phyloP scores from a whole-genome alignment of 2,797 vertebrate species.

The Glyptemys insculpta region DNA sequence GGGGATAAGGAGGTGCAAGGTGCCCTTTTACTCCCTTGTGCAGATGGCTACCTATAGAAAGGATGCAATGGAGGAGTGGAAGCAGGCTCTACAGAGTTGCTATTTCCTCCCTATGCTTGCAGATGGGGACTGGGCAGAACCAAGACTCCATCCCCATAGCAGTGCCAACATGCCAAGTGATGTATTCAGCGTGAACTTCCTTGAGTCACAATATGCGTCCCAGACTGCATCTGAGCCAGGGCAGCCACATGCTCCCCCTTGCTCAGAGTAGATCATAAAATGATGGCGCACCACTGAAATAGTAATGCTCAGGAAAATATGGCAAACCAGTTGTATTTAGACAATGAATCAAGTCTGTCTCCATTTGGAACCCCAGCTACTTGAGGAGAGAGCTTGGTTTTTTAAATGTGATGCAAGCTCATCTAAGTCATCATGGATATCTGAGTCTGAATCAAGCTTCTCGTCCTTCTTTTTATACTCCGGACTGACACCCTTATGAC shows the following conservation, averaged over 20 bases:
- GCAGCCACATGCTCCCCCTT: neutral
- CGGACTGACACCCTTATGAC: neutral
- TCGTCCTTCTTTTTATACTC: neutral
- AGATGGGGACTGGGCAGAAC: neutral
- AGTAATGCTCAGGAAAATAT: slow-evolving; percentile 15
- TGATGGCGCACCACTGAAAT: slow-evolving; percentile 26
- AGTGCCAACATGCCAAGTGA: neutral
- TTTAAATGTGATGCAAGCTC: neutral
- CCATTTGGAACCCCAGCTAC: slow-evolving; percentile 11
- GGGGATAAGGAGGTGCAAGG: neutral
- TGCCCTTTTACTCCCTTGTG: neutral
- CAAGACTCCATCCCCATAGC: neutral
- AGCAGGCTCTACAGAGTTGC: neutral
- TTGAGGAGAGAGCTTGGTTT: neutral
- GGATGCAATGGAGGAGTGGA: neutral
- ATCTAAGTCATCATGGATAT: neutral
- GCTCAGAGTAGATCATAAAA: neutral
- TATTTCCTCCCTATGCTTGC: fast-evolving
- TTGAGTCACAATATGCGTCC: neutral
- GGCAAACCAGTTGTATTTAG: neutral
- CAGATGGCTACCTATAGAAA: neutral
- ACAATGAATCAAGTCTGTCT: slow-evolving; percentile 15
- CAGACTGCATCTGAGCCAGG: neutral
- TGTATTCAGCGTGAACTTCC: neutral
- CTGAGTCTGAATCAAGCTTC: neutral